Evolutionary conservation across 2,113 vertebrate species (phyloP).

Genomic region (Xerus inauris): DNA sequence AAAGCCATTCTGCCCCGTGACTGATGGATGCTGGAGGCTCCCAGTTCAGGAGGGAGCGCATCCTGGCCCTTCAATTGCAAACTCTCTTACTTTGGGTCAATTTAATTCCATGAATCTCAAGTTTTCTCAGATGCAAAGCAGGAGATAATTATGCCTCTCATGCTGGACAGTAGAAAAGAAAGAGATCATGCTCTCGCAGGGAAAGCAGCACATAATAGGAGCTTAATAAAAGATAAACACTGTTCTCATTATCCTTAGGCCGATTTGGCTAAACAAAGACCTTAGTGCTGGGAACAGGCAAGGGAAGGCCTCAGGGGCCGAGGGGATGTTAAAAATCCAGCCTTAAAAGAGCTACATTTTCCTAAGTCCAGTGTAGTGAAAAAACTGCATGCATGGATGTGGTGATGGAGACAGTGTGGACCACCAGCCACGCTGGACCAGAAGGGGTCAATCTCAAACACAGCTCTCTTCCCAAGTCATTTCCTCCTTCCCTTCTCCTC

Average conservation of each 20-base stretch:
- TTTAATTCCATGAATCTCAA: neutral
- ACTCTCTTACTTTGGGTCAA: neutral
- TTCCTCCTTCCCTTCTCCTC: neutral
- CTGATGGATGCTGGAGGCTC: neutral
- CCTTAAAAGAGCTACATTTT: neutral
- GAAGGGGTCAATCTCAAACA: neutral
- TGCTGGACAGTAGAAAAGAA: neutral
- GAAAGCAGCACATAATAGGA: neutral
- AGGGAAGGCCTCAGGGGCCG: neutral
- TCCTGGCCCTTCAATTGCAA: neutral
- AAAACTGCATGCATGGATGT: rapidly evolving
- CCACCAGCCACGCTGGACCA: rapidly evolving
- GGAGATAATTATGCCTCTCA: neutral
- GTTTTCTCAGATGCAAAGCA: neutral
- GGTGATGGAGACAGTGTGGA: neutral
- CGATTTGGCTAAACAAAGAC: neutral
- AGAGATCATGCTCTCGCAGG: neutral
- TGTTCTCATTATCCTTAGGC: rapidly evolving
- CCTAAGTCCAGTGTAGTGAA: neutral
- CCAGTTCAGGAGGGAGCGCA: rapidly evolving
- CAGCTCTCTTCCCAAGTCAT: neutral
- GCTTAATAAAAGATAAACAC: neutral
- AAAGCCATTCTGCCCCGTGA: neutral
- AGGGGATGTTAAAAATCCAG: neutral
- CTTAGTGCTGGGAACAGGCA: neutral